These are phyloP conservation scores for Plebejus melissa DNA, from an alignment of 2,888 invertebrate genomes.

Conservation along the genomic window DNA sequence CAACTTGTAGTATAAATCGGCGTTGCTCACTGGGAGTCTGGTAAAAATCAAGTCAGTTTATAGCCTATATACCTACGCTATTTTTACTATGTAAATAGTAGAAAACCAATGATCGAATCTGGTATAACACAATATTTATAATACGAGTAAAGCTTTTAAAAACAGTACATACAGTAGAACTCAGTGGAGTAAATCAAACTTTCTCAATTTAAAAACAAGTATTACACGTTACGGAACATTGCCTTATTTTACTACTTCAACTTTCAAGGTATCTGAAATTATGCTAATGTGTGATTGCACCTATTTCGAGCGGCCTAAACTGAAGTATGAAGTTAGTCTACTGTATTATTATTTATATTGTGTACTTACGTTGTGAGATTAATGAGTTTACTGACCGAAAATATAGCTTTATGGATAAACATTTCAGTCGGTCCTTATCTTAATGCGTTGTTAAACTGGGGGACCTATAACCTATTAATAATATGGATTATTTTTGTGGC, in stretches of 20 bases:
- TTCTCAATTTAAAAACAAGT: too few species aligned
- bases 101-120: slow-evolving; percentile 31
- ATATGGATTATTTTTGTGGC: background rate
- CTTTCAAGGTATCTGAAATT: too few species aligned
- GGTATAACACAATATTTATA: slow-evolving; percentile 32
- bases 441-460: slow-evolving; percentile 4
- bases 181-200: too few species aligned
- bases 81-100: slow-evolving; percentile 34
- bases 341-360: too few species aligned
- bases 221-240: too few species aligned
- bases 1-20: background rate
- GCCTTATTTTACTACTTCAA: too few species aligned
- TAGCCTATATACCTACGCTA: slow-evolving; percentile 32
- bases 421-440: slow-evolving; percentile 22
- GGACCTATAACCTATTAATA: background rate
- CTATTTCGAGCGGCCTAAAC: too few species aligned
- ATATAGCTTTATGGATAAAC: slow-evolving; percentile 27
- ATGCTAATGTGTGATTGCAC: too few species aligned
- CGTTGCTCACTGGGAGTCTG: slow-evolving; percentile 30
- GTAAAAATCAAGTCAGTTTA: slow-evolving; percentile 31
- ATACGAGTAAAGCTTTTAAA: background rate
- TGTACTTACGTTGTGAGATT: slow-evolving; percentile 25
- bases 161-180: background rate
- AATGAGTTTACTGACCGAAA: slow-evolving; percentile 31
- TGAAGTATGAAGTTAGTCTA: too few species aligned